Evolutionary conservation across 2,888 invertebrate genomes (phyloP).

Genomic region (Trachelus tabidus): DNA sequence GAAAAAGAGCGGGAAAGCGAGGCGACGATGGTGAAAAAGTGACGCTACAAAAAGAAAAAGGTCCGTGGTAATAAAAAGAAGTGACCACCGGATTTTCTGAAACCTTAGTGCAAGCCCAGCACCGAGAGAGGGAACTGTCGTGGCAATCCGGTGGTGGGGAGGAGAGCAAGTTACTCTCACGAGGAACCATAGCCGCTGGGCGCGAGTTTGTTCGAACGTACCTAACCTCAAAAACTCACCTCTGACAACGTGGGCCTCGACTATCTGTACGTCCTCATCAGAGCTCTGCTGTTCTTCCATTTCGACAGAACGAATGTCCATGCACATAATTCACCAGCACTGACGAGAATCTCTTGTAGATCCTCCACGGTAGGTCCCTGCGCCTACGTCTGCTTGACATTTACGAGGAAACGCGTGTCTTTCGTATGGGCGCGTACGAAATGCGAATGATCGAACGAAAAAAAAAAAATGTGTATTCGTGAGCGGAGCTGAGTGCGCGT

Average conservation of each 20-base stretch:
- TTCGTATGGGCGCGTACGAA: neutral
- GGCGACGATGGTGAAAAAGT: neutral
- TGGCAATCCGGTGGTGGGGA: neutral
- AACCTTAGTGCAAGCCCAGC: neutral
- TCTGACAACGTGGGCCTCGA: conserved; percentile 55
- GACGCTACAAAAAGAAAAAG: neutral
- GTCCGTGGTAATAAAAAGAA: neutral
- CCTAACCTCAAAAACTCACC: conserved; percentile 54
- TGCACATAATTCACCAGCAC: conserved; percentile 61
- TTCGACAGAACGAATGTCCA: conserved; percentile 62
- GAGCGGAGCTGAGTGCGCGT: too few species aligned
- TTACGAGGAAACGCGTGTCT: conserved; percentile 37
- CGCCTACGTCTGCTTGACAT: conserved; percentile 53
- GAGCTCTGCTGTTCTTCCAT: conserved; percentile 56
- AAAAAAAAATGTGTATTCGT: too few species aligned
- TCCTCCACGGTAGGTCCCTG: conserved; percentile 34
- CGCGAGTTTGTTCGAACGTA: conserved; percentile 6
- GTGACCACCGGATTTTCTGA: neutral
- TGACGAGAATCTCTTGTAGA: conserved; percentile 30
- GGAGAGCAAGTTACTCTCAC: neutral
- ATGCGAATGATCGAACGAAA: neutral
- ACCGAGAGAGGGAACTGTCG: neutral
- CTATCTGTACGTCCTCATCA: conserved; percentile 62
- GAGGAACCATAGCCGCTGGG: neutral
- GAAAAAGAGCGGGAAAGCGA: neutral